Evolutionary conservation across 1,140 invertebrate genomes (phyloP).

Genomic region (fruit fly (Drosophila melanogaster)): DNA sequence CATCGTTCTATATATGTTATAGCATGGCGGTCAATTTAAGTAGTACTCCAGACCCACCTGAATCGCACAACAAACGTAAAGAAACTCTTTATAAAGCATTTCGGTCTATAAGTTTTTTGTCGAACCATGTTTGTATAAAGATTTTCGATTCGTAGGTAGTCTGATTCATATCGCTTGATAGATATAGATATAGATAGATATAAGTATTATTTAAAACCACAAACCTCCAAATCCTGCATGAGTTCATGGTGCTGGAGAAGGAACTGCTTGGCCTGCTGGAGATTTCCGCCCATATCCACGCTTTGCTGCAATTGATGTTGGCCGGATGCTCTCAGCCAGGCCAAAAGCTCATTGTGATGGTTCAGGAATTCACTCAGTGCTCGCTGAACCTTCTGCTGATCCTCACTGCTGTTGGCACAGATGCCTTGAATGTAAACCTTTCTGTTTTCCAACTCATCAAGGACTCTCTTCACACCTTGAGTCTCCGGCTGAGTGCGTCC

Average conservation of each 20-base stretch:
- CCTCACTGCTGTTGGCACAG: constrained; percentile 90
- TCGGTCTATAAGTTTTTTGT: background rate
- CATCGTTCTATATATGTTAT: no score
- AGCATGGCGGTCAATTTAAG: no score
- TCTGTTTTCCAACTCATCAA: constrained; percentile 91
- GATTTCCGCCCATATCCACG: constrained; percentile 90
- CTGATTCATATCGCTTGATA: background rate
- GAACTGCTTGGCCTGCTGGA: constrained; percentile 90
- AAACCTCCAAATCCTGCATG: constrained; percentile 90
- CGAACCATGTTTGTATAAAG: background rate
- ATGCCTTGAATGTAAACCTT: constrained; percentile 88
- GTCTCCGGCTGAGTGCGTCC: constrained; percentile 88
- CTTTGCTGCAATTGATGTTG: constrained; percentile 91
- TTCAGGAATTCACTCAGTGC: constrained; percentile 89
- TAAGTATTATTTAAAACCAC: background rate
- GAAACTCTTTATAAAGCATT: constrained; percentile 2
- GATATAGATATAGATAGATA: background rate
- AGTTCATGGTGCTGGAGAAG: constrained; percentile 90
- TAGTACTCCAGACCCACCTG: background rate
- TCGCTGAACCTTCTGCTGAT: constrained; percentile 89
- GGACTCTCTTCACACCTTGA: constrained; percentile 88
- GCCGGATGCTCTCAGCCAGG: constrained; percentile 89
- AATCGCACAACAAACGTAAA: background rate
- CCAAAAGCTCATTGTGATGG: constrained; percentile 89
- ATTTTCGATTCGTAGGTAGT: constrained; percentile 2